Evolutionary conservation across 2,797 vertebrate genomes (phyloP), one percentile per base, ranked within the genome.

Genomic region (Schizopygopsis malacanthus): DNA sequence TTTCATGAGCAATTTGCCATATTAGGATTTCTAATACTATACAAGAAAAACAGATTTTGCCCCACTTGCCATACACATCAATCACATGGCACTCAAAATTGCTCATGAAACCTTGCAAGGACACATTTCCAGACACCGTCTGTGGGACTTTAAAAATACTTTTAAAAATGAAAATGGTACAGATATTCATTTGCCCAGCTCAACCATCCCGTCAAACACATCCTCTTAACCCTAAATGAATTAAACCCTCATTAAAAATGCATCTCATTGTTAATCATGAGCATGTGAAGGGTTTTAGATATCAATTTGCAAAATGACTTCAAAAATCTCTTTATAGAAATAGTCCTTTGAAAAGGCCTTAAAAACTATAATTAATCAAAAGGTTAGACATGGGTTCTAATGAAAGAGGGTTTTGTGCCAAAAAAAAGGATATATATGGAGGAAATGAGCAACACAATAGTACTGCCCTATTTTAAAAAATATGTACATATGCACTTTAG

Each of bases 251-350:
- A 93, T 95, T 94, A 95, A 95, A 95, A 93, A 95, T 95, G 92
- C 91, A 95, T 93, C 93, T 92, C 92, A 91, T 94, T 94, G 92
- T 95, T 95, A 95, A 95, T 95, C 94, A 94, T 93, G 92, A 88
- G 90, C 90, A 93, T 94, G 93, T 82, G 92, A 93, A 93, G 93
- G 92, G 94, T 94, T 95, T 96, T 95, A 95, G 91, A 91, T 92
- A 87, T 92, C 93, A 94, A 95, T 96, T 95, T 95, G 92, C 92
- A 89, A 94, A 95, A 95, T 95, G 87, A 92, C 92, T 92, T 89
- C 89, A 93, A 94, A 94, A 91, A 91, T 91, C 92, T 92, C 92
- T 90, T 87, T 87, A 92, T 91, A 92, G 92, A 95, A 95, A 95
- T 91, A 93, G 92, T 87, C 91, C 90, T 87, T 93, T 91, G 87